Percentiles rank a stretch among this genome's conserved stretches.
phyloP scores from a whole-genome alignment of 2,888 invertebrate genomes.

The Didymodactylos carnosus region DNA sequence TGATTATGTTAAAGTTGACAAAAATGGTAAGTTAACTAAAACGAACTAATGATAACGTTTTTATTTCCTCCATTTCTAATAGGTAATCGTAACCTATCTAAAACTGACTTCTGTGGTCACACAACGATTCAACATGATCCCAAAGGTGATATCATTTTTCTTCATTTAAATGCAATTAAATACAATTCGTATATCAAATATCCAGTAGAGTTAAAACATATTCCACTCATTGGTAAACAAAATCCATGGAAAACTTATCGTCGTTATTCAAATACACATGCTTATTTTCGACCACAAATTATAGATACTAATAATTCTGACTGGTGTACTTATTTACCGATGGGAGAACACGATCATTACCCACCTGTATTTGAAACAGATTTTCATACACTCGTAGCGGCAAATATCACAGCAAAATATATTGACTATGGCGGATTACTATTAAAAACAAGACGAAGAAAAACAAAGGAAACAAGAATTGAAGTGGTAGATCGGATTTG shows the following conservation, averaged over 20 bases:
- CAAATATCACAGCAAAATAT: background rate
- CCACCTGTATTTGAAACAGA: background rate
- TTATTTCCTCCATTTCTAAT: no score
- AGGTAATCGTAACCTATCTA: no score
- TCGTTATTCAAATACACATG: background rate
- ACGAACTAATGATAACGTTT: no score
- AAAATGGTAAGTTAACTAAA: background rate
- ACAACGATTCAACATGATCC: background rate
- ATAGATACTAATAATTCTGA: background rate
- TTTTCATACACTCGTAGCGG: background rate
- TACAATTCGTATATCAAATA: background rate
- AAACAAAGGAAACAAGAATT: no score
- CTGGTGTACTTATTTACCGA: background rate
- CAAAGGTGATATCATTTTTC: background rate
- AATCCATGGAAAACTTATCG: background rate
- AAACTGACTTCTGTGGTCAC: background rate
- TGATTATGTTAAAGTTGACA: background rate
- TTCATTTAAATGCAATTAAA: background rate
- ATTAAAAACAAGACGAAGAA: no score
- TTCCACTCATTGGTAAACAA: background rate
- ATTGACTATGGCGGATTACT: no score
- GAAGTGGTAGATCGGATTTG: no score
- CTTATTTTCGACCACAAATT: background rate
- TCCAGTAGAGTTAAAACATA: background rate
- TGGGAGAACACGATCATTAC: background rate